These are phyloP conservation scores for Montipora cactus DNA, from an alignment of 64 coral and sea anemone genomes.

Conservation along the genomic window DNA sequence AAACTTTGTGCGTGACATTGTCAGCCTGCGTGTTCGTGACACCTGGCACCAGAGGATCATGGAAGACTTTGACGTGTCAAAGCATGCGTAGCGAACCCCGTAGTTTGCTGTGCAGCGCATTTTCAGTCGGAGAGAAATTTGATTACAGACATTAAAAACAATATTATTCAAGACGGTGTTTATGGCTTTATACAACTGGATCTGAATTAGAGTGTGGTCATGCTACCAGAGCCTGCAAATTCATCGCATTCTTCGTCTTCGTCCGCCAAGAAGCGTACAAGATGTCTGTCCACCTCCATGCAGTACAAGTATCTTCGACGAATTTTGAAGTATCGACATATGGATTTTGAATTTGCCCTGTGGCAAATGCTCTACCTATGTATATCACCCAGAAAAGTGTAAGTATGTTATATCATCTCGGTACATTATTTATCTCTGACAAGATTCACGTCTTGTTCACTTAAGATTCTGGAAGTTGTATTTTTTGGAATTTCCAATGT, in stretches of 20 bases:
- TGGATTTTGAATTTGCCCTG: constrained; percentile 99
- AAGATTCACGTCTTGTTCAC: too few species aligned
- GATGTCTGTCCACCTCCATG: constrained; percentile 86
- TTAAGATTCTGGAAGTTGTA: too few species aligned
- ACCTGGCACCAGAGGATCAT: not conserved
- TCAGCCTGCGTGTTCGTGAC: constrained; percentile 13
- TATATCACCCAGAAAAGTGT: constrained; percentile 97
- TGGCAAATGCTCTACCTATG: constrained; percentile 99
- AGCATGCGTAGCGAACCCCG: constrained; percentile 74
- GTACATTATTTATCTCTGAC: not conserved
- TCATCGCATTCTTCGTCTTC: constrained; percentile 71
- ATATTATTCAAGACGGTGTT: not conserved
- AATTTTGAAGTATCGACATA: constrained; percentile 95
- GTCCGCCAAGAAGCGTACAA: constrained; percentile 67
- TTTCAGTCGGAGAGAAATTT: constrained; percentile 16
- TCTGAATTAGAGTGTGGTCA: constrained; percentile 25
- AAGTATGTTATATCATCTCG: constrained; percentile 42
- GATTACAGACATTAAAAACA: not conserved
- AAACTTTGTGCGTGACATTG: not conserved
- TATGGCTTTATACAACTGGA: not conserved
- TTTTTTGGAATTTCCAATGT: too few species aligned
- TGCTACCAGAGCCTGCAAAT: constrained; percentile 80
- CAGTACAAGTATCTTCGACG: constrained; percentile 93
- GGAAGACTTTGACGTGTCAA: constrained; percentile 93
- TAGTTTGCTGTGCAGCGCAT: constrained; percentile 9